phyloP scores from a whole-genome alignment of 2,113 vertebrate genomes.

The Tenrec ecaudatus region DNA sequence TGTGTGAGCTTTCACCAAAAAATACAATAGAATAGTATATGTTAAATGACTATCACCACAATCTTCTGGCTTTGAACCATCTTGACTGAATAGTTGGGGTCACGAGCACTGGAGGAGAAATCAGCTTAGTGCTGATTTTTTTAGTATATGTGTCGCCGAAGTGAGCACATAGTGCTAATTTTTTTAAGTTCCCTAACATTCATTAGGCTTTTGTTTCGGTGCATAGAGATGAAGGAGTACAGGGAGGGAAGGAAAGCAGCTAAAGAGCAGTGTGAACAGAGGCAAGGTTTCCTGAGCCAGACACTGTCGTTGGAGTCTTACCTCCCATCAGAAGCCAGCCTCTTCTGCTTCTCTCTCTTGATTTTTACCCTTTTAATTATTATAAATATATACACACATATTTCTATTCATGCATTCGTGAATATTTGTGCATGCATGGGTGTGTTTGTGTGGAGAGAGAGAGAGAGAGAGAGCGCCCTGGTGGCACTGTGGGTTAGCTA shows the following conservation, averaged over 20 bases:
- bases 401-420: too few relatives aligned
- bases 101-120: not conserved
- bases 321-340: not conserved
- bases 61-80: not conserved
- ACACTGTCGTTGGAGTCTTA: not conserved
- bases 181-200: not conserved
- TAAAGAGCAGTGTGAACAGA: not conserved
- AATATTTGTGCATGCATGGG: too few relatives aligned
- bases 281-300: not conserved
- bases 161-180: too few relatives aligned
- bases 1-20: not conserved
- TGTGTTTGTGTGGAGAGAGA: too few relatives aligned
- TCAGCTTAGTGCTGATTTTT: not conserved
- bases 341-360: not conserved
- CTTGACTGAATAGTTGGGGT: constrained; percentile 19
- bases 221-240: not conserved
- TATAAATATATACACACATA: not conserved
- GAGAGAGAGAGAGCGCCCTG: too few relatives aligned
- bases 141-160: too few relatives aligned
- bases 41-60: not conserved
- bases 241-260: not conserved
- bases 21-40: not conserved
- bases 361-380: not conserved
- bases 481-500: too few relatives aligned
- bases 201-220: not conserved